phyloP scores from a whole-genome alignment of 2,797 vertebrate genomes.

The Paguma larvata region DNA sequence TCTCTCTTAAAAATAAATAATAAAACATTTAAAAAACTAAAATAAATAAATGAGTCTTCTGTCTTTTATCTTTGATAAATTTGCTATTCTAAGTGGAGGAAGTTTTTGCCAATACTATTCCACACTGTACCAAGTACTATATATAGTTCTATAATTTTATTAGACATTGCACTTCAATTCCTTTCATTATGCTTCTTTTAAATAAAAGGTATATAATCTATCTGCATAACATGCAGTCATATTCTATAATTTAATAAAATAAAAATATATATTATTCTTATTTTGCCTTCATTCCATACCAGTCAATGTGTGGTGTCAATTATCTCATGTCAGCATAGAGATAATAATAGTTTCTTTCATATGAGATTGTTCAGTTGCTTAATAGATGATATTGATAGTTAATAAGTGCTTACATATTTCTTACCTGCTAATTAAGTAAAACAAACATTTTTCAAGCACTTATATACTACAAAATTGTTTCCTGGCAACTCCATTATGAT shows the following conservation, averaged over 20 bases:
- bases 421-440: background rate
- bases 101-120: constrained; percentile 5
- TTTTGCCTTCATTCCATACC: background rate
- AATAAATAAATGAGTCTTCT: no score
- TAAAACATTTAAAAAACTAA: no score
- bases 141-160: background rate
- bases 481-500: background rate
- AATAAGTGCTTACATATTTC: background rate
- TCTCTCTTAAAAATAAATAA: no score
- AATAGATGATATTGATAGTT: background rate
- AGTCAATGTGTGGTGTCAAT: background rate
- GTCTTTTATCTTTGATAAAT: background rate
- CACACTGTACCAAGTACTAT: background rate
- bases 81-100: background rate
- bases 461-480: background rate
- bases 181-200: background rate
- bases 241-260: background rate
- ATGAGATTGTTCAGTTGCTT: background rate
- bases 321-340: background rate
- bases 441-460: background rate
- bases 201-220: background rate
- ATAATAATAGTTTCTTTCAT: background rate
- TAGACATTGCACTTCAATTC: background rate
- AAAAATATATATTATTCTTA: background rate
- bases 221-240: background rate